Evolutionary conservation across 2,888 invertebrate species (phyloP), one percentile per base, ranked within the genome.

Genomic region (Ctena decussata): DNA sequence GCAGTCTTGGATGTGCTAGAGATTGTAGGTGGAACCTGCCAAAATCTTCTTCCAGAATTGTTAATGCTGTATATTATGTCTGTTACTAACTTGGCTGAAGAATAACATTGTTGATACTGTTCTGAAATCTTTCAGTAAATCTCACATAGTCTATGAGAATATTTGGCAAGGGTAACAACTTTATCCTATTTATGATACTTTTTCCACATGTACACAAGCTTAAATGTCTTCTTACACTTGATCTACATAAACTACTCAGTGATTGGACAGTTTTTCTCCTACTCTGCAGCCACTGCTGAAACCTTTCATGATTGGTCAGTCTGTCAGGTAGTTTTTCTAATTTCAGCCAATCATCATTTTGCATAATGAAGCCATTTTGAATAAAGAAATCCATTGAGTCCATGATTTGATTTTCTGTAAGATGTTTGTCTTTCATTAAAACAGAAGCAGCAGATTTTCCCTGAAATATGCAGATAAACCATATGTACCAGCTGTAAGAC

Each of bases 211-310:
- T 57, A 57, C 57, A 78, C 41, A 53, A 24, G 15, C 32, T 79
- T 15, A 79, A 41, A 32, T 73, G 73, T 35, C 49, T 39, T 46
- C 79, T 57, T 35, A 79, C n/a, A 12, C 11, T 35, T 53, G 53
- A 44, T 44, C 79, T 30, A 73, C 73, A 73, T 39, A 79, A n/a
- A 24, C 73, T 49, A 39, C 27, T 12, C 44, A 79, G 73, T 41
- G 79, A 79, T 57, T 73, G 27, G 72, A 73, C 41, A 30, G 60
- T 44, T 24, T 39, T 44, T 24, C 39, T 30, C 24, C 60, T 30
- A 24, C 15, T 1, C 21, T 60, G 44, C 41, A 79, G 30, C 32
- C 41, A 32, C 21, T 15, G 37, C n/a, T 79, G 18, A 35, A 41
- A 60, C 44, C 44, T 46, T 0, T 73, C 44, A 21, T 79, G 73